phyloP scores from a whole-genome alignment of 2,113 vertebrate genomes.

The Gavia stellata region DNA sequence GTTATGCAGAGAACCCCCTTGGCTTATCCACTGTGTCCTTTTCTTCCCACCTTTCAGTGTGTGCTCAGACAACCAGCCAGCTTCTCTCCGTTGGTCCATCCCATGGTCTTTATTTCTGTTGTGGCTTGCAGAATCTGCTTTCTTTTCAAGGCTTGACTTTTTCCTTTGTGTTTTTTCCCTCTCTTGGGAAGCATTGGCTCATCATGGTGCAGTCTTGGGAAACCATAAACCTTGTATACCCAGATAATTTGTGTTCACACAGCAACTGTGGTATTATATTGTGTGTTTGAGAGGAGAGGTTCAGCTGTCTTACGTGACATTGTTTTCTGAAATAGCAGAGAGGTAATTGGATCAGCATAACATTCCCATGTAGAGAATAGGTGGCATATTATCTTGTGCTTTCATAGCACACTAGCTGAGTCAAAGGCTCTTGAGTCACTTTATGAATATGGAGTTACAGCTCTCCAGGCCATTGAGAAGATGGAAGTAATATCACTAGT shows the following conservation, averaged over 20 bases:
- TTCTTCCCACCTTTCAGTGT: neutral
- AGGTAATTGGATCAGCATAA: constrained; percentile 21
- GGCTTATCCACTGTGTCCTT: neutral
- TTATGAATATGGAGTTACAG: constrained; percentile 45
- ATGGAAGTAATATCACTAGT: neutral
- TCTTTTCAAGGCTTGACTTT: neutral
- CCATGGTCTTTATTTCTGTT: neutral
- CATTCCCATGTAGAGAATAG: constrained; percentile 42
- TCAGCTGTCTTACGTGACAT: neutral
- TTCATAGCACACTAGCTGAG: neutral
- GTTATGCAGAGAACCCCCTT: neutral
- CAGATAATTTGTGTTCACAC: constrained; percentile 23
- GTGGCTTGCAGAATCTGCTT: constrained; percentile 17
- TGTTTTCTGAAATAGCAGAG: constrained; percentile 34
- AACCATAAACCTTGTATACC: constrained; percentile 44
- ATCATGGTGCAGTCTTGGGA: neutral
- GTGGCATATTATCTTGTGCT: constrained; percentile 16
- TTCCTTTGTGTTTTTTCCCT: neutral
- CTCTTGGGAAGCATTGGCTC: neutral
- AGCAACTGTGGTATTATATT: neutral
- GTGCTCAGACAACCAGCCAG: neutral
- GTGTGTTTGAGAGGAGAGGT: constrained; percentile 28
- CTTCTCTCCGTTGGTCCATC: neutral
- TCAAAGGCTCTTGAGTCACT: neutral
- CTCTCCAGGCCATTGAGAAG: neutral